Percentiles rank a stretch among this genome's conserved stretches.
Evolutionary conservation across 2,888 invertebrate species (phyloP).

Genomic region (Heliothis peltigera): DNA sequence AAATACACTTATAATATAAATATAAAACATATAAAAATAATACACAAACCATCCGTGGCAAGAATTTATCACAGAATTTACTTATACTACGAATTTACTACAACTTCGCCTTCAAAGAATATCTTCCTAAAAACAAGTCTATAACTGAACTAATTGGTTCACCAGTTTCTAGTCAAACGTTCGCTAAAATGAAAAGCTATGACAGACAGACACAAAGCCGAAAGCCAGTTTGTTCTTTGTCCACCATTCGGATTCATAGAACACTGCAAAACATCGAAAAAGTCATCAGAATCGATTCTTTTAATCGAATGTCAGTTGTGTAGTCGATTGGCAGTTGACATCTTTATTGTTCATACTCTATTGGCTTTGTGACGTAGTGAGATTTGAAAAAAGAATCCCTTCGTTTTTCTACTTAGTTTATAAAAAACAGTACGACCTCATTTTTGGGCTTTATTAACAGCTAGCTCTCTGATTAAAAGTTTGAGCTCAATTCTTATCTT

Average conservation of each 20-base stretch:
- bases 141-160: conserved; percentile 10
- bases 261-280: not conserved
- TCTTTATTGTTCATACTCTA: not conserved
- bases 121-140: not conserved
- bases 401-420: not conserved
- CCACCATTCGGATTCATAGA: not conserved
- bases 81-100: not conserved
- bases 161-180: conserved; percentile 13
- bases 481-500: too few relatives aligned
- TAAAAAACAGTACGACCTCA: too few relatives aligned
- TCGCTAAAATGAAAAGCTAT: conserved; percentile 25
- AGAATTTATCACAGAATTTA: not conserved
- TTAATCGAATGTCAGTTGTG: conserved; percentile 1
- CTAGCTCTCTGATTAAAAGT: too few relatives aligned
- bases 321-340: not conserved
- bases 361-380: not conserved
- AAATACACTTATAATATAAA: too few relatives aligned
- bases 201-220: conserved; percentile 9
- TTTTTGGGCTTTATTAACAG: too few relatives aligned
- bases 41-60: too few relatives aligned
- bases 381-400: not conserved
- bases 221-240: conserved; percentile 7
- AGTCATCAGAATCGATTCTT: not conserved
- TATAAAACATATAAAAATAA: too few relatives aligned
- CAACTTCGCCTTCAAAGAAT: not conserved